Evolutionary conservation across 2,797 vertebrate genomes (phyloP), one percentile per base, ranked within the genome.

Genomic region (Artibeus lituratus): DNA sequence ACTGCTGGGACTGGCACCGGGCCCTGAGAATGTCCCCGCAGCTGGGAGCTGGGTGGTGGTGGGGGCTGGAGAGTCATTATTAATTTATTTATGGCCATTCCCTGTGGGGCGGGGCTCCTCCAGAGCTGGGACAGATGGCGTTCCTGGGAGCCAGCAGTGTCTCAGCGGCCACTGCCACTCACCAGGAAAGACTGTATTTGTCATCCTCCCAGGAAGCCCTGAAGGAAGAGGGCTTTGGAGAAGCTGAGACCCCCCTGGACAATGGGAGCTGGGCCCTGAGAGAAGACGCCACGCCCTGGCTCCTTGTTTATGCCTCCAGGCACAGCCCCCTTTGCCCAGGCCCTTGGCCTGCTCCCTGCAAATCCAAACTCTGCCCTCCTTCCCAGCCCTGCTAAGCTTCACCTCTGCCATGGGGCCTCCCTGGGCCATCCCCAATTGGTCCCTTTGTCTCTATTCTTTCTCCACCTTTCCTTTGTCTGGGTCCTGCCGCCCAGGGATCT

Each of bases 111-210:
- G 89, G 93, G 72, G 93, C 94, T 96, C 87, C 91, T 57, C 35
- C 65, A 49, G 89, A 96, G 95, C 96, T 5, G 67, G 94, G 94
- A 95, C 97, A 98, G 97, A 98, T 97, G 97, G 97, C 57, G 90
- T 94, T 96, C 96, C 94, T 91, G 91, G 95, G 97, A 96, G 89
- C 96, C 94, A 2, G 87, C 95, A 87, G 96, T 72, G 85, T 94
- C 92, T 94, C 94, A 55, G 95, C 94, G 92, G 95, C 84, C 87
- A 15, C 53, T 7, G 94, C 95, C 96, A 95, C 88, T 91, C 2
- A 51, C 96, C 96, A 88, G 94, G 86, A 94, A 87, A 96, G 92
- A 83, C 81, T 65, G 83, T 70, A 88, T 96, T 92, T 96, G 91
- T 97, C 89, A 95, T 91, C 95, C 32, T 84, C 95, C 91, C 86